phyloP scores from a whole-genome alignment of 23 tunicate genomes.

The Halocynthia aurantium region DNA sequence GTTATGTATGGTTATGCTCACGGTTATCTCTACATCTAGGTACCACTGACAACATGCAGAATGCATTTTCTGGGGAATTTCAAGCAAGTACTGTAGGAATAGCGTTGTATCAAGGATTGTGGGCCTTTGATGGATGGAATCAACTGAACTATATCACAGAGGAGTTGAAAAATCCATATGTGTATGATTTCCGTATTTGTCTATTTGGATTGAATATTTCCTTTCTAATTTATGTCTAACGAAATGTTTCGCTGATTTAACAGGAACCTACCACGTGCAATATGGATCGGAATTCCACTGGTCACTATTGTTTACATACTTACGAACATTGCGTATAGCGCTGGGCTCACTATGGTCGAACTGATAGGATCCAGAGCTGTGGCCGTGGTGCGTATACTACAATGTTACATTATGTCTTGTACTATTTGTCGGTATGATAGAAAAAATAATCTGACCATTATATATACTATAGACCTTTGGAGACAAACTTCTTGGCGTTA shows the following conservation, averaged over 20 bases:
- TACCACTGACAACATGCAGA: slow-evolving; percentile 52
- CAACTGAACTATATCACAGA: slow-evolving; percentile 90
- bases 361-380: slow-evolving; percentile 70
- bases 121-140: slow-evolving; percentile 97
- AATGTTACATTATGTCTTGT: neutral
- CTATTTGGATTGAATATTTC: slow-evolving; percentile 1
- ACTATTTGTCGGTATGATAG: neutral
- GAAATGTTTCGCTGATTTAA: neutral
- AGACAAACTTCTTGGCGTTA: slow-evolving; percentile 49
- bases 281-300: slow-evolving; percentile 78
- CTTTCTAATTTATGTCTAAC: neutral
- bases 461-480: slow-evolving; percentile 64
- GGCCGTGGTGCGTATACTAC: slow-evolving; percentile 57
- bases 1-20: neutral
- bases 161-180: slow-evolving; percentile 71
- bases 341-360: slow-evolving; percentile 52
- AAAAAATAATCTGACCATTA: neutral
- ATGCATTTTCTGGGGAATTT: slow-evolving; percentile 33
- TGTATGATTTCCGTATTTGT: slow-evolving; percentile 29
- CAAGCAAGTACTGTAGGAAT: slow-evolving; percentile 61
- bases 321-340: slow-evolving; percentile 72
- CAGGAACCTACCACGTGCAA: slow-evolving; percentile 87
- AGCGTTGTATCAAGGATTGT: slow-evolving; percentile 80
- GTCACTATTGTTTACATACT: slow-evolving; percentile 68
- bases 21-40: slow-evolving; percentile 19